A percentile compares a stretch with the other conserved stretches of the same genome.
Evolutionary conservation across 2,888 invertebrate genomes (phyloP).

Genomic region (Neuroscelio doddi): DNA sequence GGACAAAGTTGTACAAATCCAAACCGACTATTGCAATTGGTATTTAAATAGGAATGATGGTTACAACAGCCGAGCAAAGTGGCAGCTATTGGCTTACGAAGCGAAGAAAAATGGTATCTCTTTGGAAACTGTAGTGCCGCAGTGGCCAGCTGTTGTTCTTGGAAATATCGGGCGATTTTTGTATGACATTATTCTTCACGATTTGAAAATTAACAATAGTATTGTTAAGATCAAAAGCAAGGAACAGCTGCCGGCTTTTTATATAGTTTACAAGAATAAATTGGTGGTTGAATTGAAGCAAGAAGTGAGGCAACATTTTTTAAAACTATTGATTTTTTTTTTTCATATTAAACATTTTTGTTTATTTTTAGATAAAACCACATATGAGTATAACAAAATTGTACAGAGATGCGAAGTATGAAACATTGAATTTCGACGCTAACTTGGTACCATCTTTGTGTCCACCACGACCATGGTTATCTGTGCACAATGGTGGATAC

Average conservation of each 20-base stretch:
- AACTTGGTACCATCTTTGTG: conserved; percentile 83
- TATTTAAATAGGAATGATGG: conserved; percentile 73
- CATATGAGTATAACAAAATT: conserved; percentile 84
- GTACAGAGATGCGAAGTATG: conserved; percentile 79
- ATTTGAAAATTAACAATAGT: conserved; percentile 87
- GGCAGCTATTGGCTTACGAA: conserved; percentile 79
- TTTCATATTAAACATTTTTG: too few species aligned
- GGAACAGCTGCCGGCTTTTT: conserved; percentile 82
- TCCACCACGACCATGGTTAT: conserved; percentile 91
- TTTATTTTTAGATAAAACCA: conserved; percentile 79
- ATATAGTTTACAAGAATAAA: conserved; percentile 81
- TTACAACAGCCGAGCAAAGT: conserved; percentile 76
- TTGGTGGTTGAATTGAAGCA: conserved; percentile 73
- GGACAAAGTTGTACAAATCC: conserved; percentile 78
- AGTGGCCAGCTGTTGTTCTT: conserved; percentile 80
- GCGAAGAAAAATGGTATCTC: conserved; percentile 51
- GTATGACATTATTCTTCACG: conserved; percentile 88
- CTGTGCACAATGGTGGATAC: conserved; percentile 82
- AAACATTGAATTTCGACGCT: conserved; percentile 82
- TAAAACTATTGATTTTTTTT: neutral
- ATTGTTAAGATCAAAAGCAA: conserved; percentile 71
- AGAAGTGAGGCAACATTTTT: conserved; percentile 73
- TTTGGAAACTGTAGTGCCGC: conserved; percentile 74
- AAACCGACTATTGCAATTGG: conserved; percentile 79
- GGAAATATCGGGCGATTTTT: conserved; percentile 86